These are phyloP conservation scores for Glossophaga mutica DNA, from an alignment of 2,797 vertebrate species.

Conservation along the genomic window DNA sequence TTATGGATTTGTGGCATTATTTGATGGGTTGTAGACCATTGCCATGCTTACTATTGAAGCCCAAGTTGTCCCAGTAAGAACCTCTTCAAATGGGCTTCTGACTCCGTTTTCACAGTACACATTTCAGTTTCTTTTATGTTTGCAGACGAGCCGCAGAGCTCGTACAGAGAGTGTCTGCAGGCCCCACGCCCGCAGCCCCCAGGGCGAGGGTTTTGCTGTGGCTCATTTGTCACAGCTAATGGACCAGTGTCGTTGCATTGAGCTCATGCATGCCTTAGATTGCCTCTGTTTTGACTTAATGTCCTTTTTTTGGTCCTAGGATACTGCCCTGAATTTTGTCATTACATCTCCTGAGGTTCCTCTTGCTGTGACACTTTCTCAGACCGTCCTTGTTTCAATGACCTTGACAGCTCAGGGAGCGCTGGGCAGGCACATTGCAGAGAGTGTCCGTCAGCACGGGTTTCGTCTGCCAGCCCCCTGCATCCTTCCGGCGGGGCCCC, in stretches of 20 bases:
- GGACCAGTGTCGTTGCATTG: not conserved
- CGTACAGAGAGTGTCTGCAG: not conserved
- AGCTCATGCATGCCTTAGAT: not conserved
- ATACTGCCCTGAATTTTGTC: not conserved
- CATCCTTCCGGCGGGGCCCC: not conserved
- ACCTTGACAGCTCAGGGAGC: not conserved
- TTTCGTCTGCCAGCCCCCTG: not conserved
- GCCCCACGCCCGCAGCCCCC: not conserved
- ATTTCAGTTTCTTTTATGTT: not conserved
- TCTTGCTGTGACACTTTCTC: not conserved
- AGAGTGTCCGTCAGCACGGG: not conserved
- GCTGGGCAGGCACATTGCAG: not conserved
- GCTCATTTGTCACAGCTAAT: not conserved
- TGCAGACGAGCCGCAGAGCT: not conserved
- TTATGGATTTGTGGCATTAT: not conserved
- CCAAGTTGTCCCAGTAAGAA: not conserved
- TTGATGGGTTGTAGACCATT: not conserved
- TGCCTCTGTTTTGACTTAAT: not conserved
- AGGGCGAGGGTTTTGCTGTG: rapidly evolving
- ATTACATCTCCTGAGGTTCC: not conserved
- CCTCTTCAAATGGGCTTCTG: not conserved
- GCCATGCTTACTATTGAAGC: not conserved
- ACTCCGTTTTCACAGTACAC: not conserved
- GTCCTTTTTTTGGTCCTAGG: not conserved
- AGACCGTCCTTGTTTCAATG: not conserved